Percentiles rank a stretch among this genome's conserved stretches.
Conservation (phyloP, 2,888 invertebrate genomes). For the Colletes collaris region DNA sequence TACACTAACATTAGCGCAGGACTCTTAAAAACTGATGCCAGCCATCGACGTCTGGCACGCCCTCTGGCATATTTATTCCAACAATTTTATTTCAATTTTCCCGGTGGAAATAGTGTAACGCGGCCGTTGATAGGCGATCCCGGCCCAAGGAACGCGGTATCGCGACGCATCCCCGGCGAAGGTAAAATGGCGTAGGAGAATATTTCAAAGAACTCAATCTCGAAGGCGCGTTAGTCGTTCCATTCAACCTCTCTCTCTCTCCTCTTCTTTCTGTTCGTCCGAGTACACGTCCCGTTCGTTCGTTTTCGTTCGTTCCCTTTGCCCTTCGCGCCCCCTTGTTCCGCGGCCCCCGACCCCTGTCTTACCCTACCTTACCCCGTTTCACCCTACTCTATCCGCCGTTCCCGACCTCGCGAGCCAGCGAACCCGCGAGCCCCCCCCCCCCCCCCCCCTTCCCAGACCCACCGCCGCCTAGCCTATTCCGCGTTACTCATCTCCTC, state of each 20-base stretch:
- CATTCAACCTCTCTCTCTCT: slow-evolving; percentile 35
- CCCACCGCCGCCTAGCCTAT: slow-evolving; percentile 42
- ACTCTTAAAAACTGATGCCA: no score
- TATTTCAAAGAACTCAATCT: slow-evolving; percentile 64
- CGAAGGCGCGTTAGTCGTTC: slow-evolving; percentile 61
- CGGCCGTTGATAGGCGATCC: no score
- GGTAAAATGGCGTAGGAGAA: slow-evolving; percentile 58
- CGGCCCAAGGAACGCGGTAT: neutral
- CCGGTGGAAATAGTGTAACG: no score
- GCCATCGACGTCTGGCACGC: no score
- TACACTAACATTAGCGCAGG: no score
- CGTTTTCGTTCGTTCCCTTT: slow-evolving; percentile 1
- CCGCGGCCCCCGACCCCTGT: slow-evolving; percentile 36
- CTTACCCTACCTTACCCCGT: slow-evolving; percentile 29
- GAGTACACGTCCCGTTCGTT: neutral
- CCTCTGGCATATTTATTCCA: no score
- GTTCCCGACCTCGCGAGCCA: slow-evolving; percentile 46
- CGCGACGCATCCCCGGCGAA: slow-evolving; percentile 22
- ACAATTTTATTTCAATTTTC: no score
- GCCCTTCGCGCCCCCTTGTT: slow-evolving; percentile 31
- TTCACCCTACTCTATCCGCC: slow-evolving; percentile 42
- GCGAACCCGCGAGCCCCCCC: slow-evolving; percentile 39
- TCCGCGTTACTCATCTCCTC: slow-evolving; percentile 53
- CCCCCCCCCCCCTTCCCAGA: slow-evolving; percentile 15
- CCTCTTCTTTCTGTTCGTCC: neutral